Conservation (phyloP, 2,113 vertebrate genomes). For the Piaya cayana region DNA sequence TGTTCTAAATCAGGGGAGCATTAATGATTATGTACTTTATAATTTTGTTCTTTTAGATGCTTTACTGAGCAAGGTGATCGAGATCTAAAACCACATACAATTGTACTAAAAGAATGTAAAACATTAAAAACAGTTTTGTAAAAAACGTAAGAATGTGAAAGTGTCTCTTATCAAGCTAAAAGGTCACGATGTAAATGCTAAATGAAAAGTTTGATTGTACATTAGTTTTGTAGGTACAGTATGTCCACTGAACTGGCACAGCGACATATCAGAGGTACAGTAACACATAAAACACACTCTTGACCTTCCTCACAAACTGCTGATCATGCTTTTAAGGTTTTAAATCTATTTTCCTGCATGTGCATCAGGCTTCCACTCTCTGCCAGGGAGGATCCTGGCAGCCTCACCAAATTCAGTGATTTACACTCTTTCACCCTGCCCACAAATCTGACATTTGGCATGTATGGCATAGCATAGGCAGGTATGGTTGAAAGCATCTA, state of each 20-base stretch:
- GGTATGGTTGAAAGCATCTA: not conserved
- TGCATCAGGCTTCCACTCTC: not conserved
- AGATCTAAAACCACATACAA: not conserved
- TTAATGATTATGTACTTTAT: not conserved
- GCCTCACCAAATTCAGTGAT: not conserved
- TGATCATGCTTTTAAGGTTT: not conserved
- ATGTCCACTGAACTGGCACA: not conserved
- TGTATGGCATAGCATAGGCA: not conserved
- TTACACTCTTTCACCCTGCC: not conserved
- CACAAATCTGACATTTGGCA: fast-evolving
- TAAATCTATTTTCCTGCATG: not conserved
- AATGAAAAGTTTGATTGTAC: not conserved
- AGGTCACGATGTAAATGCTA: fast-evolving
- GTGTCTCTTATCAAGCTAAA: not conserved
- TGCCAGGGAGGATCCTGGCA: fast-evolving
- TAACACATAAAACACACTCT: not conserved
- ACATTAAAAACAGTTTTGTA: not conserved
- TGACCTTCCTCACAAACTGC: not conserved
- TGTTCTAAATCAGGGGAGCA: not conserved
- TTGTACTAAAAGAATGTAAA: not conserved
- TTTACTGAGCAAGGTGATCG: not conserved
- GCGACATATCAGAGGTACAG: not conserved
- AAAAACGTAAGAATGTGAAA: not conserved
- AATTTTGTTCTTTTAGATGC: not conserved
- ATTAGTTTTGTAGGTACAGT: not conserved